A percentile compares a stretch with the other conserved stretches of the same genome.
Evolutionary conservation across 2,797 vertebrate species (phyloP).

Genomic region (Myotis daubentonii): DNA sequence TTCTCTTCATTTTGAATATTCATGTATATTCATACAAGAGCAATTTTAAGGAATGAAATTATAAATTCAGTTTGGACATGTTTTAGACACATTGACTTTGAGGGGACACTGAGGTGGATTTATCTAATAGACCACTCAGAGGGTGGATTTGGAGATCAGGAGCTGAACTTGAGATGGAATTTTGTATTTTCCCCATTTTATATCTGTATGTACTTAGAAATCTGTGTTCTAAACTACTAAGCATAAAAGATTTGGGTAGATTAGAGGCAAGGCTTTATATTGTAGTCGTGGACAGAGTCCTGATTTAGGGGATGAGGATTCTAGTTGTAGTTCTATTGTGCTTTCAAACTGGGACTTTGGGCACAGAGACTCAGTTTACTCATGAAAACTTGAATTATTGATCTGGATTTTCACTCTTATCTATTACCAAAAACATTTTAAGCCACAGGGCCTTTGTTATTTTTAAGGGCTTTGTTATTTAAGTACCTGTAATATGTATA

Average conservation of each 20-base stretch:
- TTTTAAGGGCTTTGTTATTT: background rate
- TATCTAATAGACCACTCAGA: background rate
- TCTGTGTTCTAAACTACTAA: background rate
- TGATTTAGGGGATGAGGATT: conserved; percentile 29
- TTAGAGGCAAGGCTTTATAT: background rate
- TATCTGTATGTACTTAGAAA: background rate
- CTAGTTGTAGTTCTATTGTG: background rate
- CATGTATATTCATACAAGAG: background rate
- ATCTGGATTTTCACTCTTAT: background rate
- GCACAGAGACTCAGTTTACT: background rate
- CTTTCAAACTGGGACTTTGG: background rate
- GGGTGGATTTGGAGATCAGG: background rate
- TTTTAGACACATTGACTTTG: background rate
- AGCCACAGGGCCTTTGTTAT: background rate
- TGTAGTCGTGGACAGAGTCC: background rate
- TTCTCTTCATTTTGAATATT: background rate
- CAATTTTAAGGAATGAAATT: conserved; percentile 18
- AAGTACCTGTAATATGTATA: background rate
- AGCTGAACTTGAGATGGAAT: background rate
- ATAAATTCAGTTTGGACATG: background rate
- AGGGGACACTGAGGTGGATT: background rate
- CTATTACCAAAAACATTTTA: background rate
- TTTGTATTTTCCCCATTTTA: background rate
- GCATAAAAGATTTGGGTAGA: background rate
- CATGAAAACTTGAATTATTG: background rate